These are phyloP conservation scores for Sylvietta virens DNA, from an alignment of 2,113 vertebrate genomes.

Conservation along the genomic window DNA sequence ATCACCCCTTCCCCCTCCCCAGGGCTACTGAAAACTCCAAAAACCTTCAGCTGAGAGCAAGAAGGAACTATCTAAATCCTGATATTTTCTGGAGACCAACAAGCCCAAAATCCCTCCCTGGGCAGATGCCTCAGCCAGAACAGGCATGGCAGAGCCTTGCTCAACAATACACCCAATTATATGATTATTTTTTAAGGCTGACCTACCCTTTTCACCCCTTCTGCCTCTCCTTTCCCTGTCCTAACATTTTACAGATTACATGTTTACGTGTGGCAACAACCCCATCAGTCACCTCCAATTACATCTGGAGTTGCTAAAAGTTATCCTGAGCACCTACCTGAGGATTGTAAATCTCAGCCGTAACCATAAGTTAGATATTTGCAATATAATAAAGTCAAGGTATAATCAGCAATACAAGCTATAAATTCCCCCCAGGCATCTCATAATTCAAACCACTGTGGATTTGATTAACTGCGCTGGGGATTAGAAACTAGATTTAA, in stretches of 20 bases:
- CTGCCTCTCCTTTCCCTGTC: background rate
- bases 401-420: conserved; percentile 40
- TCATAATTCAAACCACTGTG: conserved; percentile 31
- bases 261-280: background rate
- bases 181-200: background rate
- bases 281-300: background rate
- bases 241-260: background rate
- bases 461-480: background rate
- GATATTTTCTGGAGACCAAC: background rate
- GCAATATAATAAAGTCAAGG: conserved; percentile 40
- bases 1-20: background rate
- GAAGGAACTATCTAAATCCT: background rate
- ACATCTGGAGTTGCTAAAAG: background rate
- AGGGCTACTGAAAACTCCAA: background rate
- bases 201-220: background rate
- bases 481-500: conserved; percentile 12
- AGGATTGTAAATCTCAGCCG: background rate
- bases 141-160: background rate
- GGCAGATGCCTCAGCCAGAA: background rate
- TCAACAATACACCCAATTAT: background rate
- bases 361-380: background rate
- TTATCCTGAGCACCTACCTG: conserved; percentile 30
- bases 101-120: background rate
- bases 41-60: background rate
- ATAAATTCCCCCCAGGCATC: conserved; percentile 12